Evolutionary conservation across 2,888 invertebrate species (phyloP).

Genomic region (Hybos culiciformis): DNA sequence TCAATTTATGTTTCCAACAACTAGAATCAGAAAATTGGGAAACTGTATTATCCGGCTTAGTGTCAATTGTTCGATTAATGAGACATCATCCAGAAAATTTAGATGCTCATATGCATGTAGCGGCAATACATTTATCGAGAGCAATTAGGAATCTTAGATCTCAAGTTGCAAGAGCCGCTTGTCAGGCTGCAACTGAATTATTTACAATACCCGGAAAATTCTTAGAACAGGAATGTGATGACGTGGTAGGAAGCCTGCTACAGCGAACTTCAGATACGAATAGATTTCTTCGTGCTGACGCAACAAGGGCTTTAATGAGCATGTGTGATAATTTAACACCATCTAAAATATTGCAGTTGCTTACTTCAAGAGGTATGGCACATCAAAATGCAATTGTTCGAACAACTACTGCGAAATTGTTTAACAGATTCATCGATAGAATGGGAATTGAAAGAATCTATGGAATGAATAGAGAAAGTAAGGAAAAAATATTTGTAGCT

Average conservation of each 20-base stretch:
- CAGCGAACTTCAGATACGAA: slow-evolving; percentile 89
- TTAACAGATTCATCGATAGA: slow-evolving; percentile 56
- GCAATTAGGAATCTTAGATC: slow-evolving; percentile 84
- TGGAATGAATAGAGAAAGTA: slow-evolving; percentile 58
- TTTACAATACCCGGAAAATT: slow-evolving; percentile 49
- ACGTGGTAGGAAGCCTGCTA: slow-evolving; percentile 64
- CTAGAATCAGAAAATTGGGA: slow-evolving; percentile 71
- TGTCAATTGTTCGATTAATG: slow-evolving; percentile 52
- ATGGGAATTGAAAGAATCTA: slow-evolving; percentile 61
- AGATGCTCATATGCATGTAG: slow-evolving; percentile 51
- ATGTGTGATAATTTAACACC: slow-evolving; percentile 68
- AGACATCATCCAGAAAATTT: slow-evolving; percentile 49
- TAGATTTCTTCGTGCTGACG: slow-evolving; percentile 81
- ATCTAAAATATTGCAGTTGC: slow-evolving; percentile 48
- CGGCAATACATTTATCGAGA: slow-evolving; percentile 54
- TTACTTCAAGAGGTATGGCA: slow-evolving; percentile 53
- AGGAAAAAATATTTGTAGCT: slow-evolving; percentile 64
- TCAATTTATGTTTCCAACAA: slow-evolving; percentile 48
- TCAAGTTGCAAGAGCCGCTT: slow-evolving; percentile 81
- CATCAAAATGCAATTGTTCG: slow-evolving; percentile 84
- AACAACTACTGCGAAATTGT: slow-evolving; percentile 64
- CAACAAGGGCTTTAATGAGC: slow-evolving; percentile 57
- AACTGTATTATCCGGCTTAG: slow-evolving; percentile 56
- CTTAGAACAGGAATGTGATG: slow-evolving; percentile 68
- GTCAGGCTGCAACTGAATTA: slow-evolving; percentile 66